Evolutionary conservation across 2,888 invertebrate species (phyloP).

Genomic region (Lasioglossum villosulum): DNA sequence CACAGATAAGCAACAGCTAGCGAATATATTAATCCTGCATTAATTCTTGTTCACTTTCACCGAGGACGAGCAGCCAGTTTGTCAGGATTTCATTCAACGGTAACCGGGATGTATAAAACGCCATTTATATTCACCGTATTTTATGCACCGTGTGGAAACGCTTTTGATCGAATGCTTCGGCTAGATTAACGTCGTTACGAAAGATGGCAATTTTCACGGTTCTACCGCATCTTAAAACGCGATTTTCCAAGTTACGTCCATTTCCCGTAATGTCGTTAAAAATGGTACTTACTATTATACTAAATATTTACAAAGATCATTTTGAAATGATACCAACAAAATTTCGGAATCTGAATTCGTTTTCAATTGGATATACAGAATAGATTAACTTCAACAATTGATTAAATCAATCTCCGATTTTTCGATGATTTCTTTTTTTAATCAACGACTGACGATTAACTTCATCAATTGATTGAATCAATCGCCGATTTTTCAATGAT

Average conservation of each 20-base stretch:
- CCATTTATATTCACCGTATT: slow-evolving; percentile 31
- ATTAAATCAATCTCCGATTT: no score
- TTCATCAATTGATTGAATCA: no score
- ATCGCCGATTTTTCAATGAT: no score
- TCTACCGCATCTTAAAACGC: neutral
- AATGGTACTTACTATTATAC: neutral
- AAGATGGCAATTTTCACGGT: neutral
- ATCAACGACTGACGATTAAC: no score
- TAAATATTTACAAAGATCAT: neutral
- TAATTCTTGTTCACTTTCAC: slow-evolving; percentile 27
- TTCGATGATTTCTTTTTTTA: no score
- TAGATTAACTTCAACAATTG: no score
- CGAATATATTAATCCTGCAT: slow-evolving; percentile 38
- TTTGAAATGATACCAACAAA: neutral
- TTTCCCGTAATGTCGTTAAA: neutral
- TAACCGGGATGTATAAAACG: slow-evolving; percentile 14
- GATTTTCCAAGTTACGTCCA: neutral
- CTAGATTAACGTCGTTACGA: slow-evolving; percentile 21
- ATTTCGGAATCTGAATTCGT: neutral
- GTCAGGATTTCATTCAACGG: slow-evolving; percentile 36
- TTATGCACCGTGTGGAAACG: slow-evolving; percentile 11
- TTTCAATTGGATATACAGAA: no score
- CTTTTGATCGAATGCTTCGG: neutral
- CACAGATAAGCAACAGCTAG: neutral
- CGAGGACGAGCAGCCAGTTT: neutral